A percentile compares a stretch with the other conserved stretches of the same genome.
phyloP scores from a whole-genome alignment of 2,113 vertebrate genomes.

The Sialia sialis region DNA sequence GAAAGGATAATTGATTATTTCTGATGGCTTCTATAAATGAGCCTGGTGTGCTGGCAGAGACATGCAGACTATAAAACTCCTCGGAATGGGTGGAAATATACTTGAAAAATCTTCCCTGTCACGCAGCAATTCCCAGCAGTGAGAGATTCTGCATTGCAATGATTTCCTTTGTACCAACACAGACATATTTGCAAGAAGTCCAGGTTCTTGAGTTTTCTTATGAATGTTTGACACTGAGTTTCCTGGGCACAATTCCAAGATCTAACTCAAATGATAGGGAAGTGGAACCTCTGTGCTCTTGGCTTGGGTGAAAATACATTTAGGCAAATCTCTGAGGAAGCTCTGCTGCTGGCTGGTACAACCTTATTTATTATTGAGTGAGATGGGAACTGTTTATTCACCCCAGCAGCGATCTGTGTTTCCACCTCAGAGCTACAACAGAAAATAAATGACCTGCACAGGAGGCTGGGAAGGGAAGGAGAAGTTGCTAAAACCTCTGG shows the following conservation, averaged over 20 bases:
- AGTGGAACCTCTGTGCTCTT: background rate
- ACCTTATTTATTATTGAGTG: constrained; percentile 23
- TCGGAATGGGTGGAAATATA: background rate
- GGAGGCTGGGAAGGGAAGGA: background rate
- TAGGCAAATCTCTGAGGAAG: constrained; percentile 3
- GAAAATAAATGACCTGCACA: background rate
- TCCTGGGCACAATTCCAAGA: constrained; percentile 21
- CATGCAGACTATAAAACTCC: background rate
- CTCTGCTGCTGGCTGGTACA: background rate
- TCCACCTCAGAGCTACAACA: background rate
- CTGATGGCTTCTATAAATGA: background rate
- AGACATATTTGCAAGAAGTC: background rate
- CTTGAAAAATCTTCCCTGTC: background rate
- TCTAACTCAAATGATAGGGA: background rate
- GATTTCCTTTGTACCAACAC: background rate
- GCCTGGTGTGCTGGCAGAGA: background rate
- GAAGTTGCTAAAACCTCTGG: background rate
- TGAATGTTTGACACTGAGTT: background rate
- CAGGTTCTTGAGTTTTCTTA: background rate
- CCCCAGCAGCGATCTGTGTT: background rate
- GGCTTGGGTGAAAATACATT: background rate
- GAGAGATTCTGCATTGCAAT: background rate
- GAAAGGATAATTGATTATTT: background rate
- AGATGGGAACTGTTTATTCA: background rate
- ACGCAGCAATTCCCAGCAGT: background rate